Conservation (phyloP, 2,113 vertebrate genomes). For the Carettochelys insculpta region DNA sequence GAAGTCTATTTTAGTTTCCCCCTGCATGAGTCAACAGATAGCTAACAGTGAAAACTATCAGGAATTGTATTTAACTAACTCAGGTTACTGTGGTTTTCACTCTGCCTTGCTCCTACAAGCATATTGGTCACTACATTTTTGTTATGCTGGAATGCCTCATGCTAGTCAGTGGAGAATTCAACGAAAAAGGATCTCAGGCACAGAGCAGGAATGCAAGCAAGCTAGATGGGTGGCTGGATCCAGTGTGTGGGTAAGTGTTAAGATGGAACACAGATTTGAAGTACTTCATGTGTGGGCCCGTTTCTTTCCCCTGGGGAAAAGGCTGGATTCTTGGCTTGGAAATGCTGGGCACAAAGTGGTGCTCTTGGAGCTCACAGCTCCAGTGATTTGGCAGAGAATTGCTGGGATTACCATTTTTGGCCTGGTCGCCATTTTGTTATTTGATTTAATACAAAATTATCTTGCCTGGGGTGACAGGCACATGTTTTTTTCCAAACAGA, state of each 20-base stretch:
- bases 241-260: accelerated
- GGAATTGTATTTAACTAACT: constrained; percentile 24
- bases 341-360: constrained; percentile 1
- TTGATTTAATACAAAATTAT: constrained; percentile 3
- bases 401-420: constrained; percentile 34
- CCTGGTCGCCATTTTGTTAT: not conserved
- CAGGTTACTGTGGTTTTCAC: constrained; percentile 29
- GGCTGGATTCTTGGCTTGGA: constrained; percentile 21
- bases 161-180: constrained; percentile 41
- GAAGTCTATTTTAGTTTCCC: constrained; percentile 27
- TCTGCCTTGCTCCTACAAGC: constrained; percentile 52
- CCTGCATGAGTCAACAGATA: constrained; percentile 46
- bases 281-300: constrained; percentile 19
- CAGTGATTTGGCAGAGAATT: constrained; percentile 6
- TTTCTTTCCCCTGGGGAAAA: constrained; percentile 38
- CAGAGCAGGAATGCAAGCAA: not conserved
- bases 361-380: constrained; percentile 26
- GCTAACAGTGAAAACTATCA: constrained; percentile 44
- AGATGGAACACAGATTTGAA: constrained; percentile 12
- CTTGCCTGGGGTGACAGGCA: not conserved
- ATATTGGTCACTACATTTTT: constrained; percentile 25
- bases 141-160: constrained; percentile 47
- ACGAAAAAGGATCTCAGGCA: constrained; percentile 31
- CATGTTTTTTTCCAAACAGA: not conserved
- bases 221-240: not conserved